A percentile compares a stretch with the other conserved stretches of the same genome.
Evolutionary conservation across 2,888 invertebrate genomes (phyloP).

Genomic region (Aphodius sticticus): DNA sequence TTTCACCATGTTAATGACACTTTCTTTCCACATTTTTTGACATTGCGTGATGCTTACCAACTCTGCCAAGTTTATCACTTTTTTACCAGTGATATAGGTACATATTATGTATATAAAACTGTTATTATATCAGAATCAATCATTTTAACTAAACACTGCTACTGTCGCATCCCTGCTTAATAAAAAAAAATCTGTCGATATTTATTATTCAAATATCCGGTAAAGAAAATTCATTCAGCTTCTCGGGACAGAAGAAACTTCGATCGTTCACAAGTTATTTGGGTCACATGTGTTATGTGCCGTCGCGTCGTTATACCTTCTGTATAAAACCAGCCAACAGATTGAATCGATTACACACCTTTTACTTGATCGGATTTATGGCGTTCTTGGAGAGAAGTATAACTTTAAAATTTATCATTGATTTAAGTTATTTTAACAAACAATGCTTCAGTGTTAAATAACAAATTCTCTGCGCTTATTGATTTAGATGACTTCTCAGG

Average conservation of each 20-base stretch:
- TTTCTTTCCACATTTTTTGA: too few species aligned
- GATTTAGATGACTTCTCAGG: too few species aligned
- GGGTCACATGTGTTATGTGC: background rate
- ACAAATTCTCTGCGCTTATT: too few species aligned
- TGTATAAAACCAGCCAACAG: background rate
- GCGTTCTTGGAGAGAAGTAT: background rate
- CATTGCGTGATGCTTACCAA: too few species aligned
- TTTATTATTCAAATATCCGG: background rate
- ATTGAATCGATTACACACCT: background rate
- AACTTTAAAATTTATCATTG: background rate
- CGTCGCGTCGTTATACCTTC: background rate
- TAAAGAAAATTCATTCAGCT: background rate
- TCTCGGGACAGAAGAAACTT: background rate
- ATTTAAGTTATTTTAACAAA: background rate
- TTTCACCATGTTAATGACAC: too few species aligned
- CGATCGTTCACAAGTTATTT: background rate
- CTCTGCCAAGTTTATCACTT: too few species aligned
- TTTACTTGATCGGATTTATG: background rate
- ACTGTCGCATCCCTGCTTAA: background rate
- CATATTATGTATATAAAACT: too few species aligned
- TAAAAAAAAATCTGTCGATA: background rate
- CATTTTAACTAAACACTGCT: too few species aligned
- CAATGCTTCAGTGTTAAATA: too few species aligned
- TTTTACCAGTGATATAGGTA: too few species aligned
- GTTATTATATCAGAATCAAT: too few species aligned